Conservation (phyloP, 2,888 invertebrate species). For the Hemithea aestivaria region DNA sequence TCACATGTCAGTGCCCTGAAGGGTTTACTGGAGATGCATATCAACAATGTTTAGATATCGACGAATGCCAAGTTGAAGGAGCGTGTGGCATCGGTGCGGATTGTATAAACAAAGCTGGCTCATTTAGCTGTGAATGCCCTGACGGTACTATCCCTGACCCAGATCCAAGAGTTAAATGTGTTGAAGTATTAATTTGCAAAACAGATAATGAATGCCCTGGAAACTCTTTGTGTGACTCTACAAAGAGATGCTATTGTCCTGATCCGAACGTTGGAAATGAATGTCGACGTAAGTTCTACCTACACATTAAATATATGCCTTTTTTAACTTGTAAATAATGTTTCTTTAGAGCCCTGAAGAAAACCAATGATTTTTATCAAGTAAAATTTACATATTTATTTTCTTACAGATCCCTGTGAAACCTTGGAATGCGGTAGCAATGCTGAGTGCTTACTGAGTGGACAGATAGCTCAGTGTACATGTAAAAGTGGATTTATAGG, state of each 20-base stretch:
- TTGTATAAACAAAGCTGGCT: slow-evolving; percentile 88
- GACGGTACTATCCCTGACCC: slow-evolving; percentile 90
- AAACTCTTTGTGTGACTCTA: slow-evolving; percentile 90
- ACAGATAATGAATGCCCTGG: slow-evolving; percentile 90
- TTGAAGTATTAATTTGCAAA: slow-evolving; percentile 88
- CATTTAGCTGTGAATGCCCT: slow-evolving; percentile 89
- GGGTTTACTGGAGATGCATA: slow-evolving; percentile 93
- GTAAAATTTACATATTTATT: slow-evolving; percentile 1
- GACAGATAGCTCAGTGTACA: slow-evolving; percentile 89
- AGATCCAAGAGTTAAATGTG: slow-evolving; percentile 89
- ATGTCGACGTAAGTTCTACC: slow-evolving; percentile 87
- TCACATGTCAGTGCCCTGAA: slow-evolving; percentile 88
- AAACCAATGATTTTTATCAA: no score
- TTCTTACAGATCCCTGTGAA: slow-evolving; percentile 91
- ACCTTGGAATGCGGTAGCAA: slow-evolving; percentile 90
- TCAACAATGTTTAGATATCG: slow-evolving; percentile 88
- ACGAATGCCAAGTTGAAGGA: slow-evolving; percentile 86
- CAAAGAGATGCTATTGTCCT: slow-evolving; percentile 90
- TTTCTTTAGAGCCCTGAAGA: no score
- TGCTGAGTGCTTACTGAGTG: slow-evolving; percentile 92
- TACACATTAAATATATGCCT: no score
- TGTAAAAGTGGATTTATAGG: slow-evolving; percentile 91
- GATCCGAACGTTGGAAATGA: slow-evolving; percentile 95
- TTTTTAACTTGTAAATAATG: no score
- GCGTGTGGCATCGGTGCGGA: slow-evolving; percentile 90